Evolutionary conservation across 35 echinoderm and acorn worm species (phyloP).

Genomic region (Stichopus chloronotus): DNA sequence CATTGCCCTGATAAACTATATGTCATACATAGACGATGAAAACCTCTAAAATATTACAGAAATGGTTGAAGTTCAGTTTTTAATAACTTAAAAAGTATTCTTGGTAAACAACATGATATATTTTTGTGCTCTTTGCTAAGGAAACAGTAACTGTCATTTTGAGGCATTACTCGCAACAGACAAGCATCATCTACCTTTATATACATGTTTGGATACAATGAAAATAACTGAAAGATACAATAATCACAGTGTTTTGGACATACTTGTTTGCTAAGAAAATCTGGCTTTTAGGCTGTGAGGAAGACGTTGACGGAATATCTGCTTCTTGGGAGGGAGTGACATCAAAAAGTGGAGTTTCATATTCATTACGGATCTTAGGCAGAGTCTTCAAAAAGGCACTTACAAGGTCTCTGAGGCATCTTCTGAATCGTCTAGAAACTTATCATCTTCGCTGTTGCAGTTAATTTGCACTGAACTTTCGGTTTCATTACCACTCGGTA

Average conservation of each 20-base stretch:
- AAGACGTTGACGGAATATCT: not conserved
- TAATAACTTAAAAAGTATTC: no score
- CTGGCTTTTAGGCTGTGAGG: not conserved
- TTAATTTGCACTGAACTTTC: not conserved
- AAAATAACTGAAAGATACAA: not conserved
- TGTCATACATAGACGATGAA: no score
- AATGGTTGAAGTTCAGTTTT: no score
- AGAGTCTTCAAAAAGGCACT: not conserved
- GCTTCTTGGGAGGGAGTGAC: not conserved
- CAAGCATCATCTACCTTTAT: no score
- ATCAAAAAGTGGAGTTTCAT: not conserved
- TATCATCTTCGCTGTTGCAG: not conserved
- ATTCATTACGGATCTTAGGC: not conserved
- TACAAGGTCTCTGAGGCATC: not conserved
- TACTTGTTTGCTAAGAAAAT: conserved; percentile 4
- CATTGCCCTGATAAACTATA: no score
- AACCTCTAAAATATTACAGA: no score
- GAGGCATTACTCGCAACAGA: no score
- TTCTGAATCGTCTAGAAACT: not conserved
- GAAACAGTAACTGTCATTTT: no score
- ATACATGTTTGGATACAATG: not conserved
- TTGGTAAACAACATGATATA: no score
- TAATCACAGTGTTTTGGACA: not conserved
- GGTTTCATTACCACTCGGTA: not conserved
- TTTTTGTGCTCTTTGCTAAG: no score